phyloP scores from a whole-genome alignment of 2,797 vertebrate genomes.

The Peromyscus attwateri region DNA sequence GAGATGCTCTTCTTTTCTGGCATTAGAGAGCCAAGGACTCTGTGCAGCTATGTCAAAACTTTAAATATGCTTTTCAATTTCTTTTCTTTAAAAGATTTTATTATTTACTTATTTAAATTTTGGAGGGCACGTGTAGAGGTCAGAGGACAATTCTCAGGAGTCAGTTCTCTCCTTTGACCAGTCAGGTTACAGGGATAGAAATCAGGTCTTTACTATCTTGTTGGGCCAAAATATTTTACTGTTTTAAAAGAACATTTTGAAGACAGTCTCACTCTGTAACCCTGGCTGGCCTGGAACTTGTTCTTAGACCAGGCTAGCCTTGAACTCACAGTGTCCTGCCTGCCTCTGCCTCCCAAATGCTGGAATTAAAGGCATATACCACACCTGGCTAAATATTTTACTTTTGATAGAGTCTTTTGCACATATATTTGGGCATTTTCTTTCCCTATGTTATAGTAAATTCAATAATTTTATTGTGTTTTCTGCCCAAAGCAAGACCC shows the following conservation, averaged over 20 bases:
- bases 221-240: neutral
- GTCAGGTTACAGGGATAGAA: neutral
- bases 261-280: neutral
- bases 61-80: neutral
- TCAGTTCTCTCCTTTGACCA: neutral
- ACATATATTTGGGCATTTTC: neutral
- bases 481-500: constrained; percentile 36
- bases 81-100: neutral
- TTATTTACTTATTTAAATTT: neutral
- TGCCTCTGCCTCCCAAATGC: neutral
- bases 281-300: neutral
- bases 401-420: constrained; percentile 21
- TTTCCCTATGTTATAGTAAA: neutral
- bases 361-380: neutral
- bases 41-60: neutral
- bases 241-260: neutral
- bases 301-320: neutral
- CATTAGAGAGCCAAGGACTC: neutral
- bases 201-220: neutral
- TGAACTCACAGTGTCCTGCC: neutral
- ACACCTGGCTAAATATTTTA: neutral
- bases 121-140: neutral
- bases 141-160: neutral
- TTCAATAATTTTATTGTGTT: constrained; percentile 34
- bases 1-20: neutral